A percentile compares a stretch with the other conserved stretches of the same genome.
These are phyloP conservation scores for Gryon sp. DNA, from an alignment of 1,140 invertebrate species.

Conservation along the genomic window DNA sequence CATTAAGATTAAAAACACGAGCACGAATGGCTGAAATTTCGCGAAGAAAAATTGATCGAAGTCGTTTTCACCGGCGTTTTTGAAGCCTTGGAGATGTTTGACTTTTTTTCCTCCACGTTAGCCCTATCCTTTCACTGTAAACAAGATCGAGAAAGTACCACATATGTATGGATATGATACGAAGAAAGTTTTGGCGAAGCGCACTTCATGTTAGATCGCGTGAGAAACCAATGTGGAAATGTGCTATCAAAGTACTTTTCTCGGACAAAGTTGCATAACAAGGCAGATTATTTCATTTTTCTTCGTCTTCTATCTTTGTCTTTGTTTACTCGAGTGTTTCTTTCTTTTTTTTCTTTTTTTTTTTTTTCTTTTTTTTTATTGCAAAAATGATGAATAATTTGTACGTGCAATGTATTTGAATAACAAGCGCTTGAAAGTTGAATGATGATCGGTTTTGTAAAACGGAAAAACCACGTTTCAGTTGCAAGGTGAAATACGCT, in stretches of 20 bases:
- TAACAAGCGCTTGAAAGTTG: too few relatives aligned
- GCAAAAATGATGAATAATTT: conserved; percentile 9
- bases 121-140: conserved; percentile 62
- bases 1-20: background rate
- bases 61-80: conserved; percentile 50
- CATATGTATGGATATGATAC: conserved; percentile 20
- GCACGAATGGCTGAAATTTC: background rate
- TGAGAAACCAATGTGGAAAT: conserved; percentile 48
- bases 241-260: conserved; percentile 32
- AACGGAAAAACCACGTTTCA: too few relatives aligned
- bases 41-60: conserved; percentile 25
- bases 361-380: too few relatives aligned
- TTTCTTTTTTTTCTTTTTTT: too few relatives aligned
- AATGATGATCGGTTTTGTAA: too few relatives aligned
- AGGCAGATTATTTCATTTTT: too few relatives aligned
- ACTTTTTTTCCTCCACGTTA: conserved; percentile 38
- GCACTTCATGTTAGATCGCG: conserved; percentile 47
- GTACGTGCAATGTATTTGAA: too few relatives aligned
- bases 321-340: too few relatives aligned
- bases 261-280: conserved; percentile 22
- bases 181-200: conserved; percentile 59
- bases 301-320: too few relatives aligned
- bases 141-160: conserved; percentile 53
- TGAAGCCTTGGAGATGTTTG: conserved; percentile 36
- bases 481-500: too few relatives aligned